Conservation (phyloP, 2,797 vertebrate genomes). For the Mareca strepera region DNA sequence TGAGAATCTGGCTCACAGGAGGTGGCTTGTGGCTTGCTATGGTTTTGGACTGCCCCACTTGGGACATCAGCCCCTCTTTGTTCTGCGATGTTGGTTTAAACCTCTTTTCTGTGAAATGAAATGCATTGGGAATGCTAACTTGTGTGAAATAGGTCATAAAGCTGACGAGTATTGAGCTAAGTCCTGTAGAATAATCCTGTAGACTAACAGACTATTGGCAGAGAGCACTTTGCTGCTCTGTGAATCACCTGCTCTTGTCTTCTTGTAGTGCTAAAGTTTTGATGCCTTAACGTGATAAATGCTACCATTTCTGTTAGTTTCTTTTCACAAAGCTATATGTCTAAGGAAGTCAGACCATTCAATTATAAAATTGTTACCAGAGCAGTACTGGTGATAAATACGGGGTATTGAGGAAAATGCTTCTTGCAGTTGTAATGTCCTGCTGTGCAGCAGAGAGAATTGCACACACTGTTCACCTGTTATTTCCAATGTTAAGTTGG, state of each 20-base stretch:
- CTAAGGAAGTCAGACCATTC: not conserved
- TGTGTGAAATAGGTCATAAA: not conserved
- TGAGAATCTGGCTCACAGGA: not conserved
- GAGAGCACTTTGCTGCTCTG: not conserved
- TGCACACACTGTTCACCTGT: not conserved
- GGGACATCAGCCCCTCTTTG: not conserved
- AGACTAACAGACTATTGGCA: not conserved
- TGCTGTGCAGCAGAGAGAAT: rapidly evolving
- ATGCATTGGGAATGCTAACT: not conserved
- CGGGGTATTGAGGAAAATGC: not conserved
- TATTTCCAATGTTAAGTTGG: not conserved
- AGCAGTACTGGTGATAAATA: not conserved
- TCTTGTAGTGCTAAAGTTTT: not conserved
- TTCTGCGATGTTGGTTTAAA: not conserved
- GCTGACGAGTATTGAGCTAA: not conserved
- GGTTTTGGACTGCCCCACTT: not conserved
- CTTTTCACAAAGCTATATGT: not conserved
- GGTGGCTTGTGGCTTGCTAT: not conserved
- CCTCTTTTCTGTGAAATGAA: not conserved
- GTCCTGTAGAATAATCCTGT: not conserved
- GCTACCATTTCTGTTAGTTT: not conserved
- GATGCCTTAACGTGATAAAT: not conserved
- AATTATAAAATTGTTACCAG: not conserved
- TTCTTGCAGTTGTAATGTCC: not conserved
- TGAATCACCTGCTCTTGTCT: not conserved